phyloP scores from a whole-genome alignment of 2,888 invertebrate genomes.

The Chrysina gloriosa region DNA sequence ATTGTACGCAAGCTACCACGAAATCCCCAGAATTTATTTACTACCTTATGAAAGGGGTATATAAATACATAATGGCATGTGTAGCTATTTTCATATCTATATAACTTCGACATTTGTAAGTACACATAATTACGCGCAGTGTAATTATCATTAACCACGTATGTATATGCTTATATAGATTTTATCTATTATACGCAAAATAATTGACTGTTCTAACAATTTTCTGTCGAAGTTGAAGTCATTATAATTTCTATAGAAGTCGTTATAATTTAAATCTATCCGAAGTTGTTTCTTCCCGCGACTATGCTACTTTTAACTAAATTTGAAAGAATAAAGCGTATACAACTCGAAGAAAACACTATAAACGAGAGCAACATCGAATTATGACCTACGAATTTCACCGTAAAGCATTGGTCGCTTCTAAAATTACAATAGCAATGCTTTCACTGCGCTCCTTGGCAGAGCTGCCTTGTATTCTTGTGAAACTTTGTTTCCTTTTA shows the following conservation, averaged over 20 bases:
- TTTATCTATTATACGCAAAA: no score
- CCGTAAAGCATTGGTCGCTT: not conserved
- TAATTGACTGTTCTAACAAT: no score
- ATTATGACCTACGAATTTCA: slow-evolving; percentile 1
- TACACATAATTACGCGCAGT: no score
- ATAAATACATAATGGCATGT: no score
- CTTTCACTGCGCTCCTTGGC: not conserved
- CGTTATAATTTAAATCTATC: not conserved
- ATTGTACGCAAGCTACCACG: no score
- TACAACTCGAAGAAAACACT: not conserved
- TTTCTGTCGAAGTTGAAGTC: no score
- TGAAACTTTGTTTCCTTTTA: not conserved
- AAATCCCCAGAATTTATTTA: no score
- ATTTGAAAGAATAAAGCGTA: not conserved
- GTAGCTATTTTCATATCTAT: no score
- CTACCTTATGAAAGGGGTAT: no score
- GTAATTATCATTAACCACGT: no score
- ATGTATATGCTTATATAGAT: no score
- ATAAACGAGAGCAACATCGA: not conserved
- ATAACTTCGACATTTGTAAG: no score
- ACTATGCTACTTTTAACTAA: not conserved
- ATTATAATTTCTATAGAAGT: not conserved
- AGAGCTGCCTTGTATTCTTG: not conserved
- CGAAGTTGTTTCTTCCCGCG: not conserved
- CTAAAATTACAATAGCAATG: not conserved